Conservation (phyloP, 2,113 vertebrate species). For the Engraulis encrasicolus region DNA sequence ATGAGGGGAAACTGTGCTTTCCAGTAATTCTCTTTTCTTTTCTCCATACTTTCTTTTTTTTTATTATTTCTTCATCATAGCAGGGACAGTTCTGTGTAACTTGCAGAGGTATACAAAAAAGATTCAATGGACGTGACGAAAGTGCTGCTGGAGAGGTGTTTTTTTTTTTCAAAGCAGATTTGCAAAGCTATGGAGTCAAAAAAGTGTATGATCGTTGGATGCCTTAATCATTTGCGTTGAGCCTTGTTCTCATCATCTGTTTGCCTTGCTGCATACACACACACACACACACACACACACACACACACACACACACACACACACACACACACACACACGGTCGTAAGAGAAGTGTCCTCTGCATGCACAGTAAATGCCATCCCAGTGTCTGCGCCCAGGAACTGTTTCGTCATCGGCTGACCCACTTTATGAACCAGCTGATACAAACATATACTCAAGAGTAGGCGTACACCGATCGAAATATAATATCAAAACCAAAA, state of each 20-base stretch:
- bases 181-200: slow-evolving; percentile 48
- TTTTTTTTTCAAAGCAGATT: slow-evolving; percentile 66
- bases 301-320: not conserved
- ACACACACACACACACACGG: not conserved
- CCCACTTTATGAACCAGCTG: not conserved
- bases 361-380: slow-evolving; percentile 41
- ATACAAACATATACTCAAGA: not conserved
- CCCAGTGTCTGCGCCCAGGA: slow-evolving; percentile 12
- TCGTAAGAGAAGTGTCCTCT: slow-evolving; percentile 33
- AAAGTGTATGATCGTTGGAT: slow-evolving; percentile 40
- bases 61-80: slow-evolving; percentile 55
- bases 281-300: not conserved
- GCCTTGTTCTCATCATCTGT: not conserved
- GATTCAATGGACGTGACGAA: slow-evolving; percentile 67
- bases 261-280: not conserved
- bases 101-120: slow-evolving; percentile 66
- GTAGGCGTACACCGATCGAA: not conserved
- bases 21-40: slow-evolving; percentile 61
- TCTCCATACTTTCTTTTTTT: slow-evolving; percentile 22
- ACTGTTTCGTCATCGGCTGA: not conserved
- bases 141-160: slow-evolving; percentile 69
- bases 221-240: slow-evolving; percentile 10
- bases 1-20: slow-evolving; percentile 65
- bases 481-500: not conserved
- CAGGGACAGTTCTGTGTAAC: slow-evolving; percentile 64